Conservation (phyloP, 2,113 vertebrate species). For the Neodon shergylaensis region DNA sequence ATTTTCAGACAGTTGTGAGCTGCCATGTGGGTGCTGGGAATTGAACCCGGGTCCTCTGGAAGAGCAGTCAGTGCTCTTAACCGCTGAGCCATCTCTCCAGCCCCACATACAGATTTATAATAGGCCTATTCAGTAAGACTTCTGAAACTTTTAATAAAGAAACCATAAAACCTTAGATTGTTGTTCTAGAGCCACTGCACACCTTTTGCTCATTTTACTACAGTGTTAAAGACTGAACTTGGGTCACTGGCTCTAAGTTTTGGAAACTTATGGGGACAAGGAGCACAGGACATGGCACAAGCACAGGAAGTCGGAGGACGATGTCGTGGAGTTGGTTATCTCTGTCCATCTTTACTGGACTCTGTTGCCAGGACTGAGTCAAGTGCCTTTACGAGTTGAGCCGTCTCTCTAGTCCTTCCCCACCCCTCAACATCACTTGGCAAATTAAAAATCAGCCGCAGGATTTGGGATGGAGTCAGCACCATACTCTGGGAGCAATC, state of each 20-base stretch:
- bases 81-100: too few species aligned
- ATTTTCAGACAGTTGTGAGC: too few species aligned
- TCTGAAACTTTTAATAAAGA: background rate
- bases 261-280: background rate
- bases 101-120: background rate
- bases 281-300: background rate
- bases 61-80: too few species aligned
- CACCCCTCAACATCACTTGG: background rate
- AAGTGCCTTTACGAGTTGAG: background rate
- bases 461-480: background rate
- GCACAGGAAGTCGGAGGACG: background rate
- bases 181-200: background rate
- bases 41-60: too few species aligned
- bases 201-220: background rate
- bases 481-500: background rate
- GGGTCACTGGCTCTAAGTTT: background rate
- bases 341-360: background rate
- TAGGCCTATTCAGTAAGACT: background rate
- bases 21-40: too few species aligned
- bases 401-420: background rate
- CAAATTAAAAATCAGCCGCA: background rate
- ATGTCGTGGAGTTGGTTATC: background rate
- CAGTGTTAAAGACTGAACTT: background rate
- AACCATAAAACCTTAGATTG: background rate
- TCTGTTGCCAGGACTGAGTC: background rate